phyloP scores from a whole-genome alignment of 2,113 vertebrate genomes.

The Lepidothrix coronata region DNA sequence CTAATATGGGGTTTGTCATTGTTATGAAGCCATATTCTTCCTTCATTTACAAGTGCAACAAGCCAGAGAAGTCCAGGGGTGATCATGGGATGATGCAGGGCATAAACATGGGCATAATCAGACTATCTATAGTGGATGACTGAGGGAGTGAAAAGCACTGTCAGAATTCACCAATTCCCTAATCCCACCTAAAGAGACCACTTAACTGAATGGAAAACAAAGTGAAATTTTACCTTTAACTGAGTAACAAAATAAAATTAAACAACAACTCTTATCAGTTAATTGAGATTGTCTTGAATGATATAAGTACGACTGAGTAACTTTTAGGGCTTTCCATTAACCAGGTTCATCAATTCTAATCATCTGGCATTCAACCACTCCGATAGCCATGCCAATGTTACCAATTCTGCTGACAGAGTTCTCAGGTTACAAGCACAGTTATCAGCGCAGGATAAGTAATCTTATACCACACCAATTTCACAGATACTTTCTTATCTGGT shows the following conservation, averaged over 20 bases:
- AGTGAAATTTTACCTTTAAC: neutral
- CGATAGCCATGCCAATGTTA: neutral
- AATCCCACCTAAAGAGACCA: slow-evolving; percentile 6
- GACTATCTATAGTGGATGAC: neutral
- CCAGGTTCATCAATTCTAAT: slow-evolving; percentile 54
- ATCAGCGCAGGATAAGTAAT: slow-evolving; percentile 26
- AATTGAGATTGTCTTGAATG: slow-evolving; percentile 58
- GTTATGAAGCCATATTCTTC: neutral
- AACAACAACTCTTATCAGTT: slow-evolving; percentile 13
- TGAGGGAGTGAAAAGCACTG: neutral
- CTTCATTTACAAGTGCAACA: neutral
- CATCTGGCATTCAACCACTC: neutral
- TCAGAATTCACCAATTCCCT: neutral
- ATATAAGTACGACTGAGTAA: slow-evolving; percentile 46
- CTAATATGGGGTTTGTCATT: neutral
- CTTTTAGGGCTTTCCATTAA: slow-evolving; percentile 63
- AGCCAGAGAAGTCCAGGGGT: neutral
- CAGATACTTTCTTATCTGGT: neutral
- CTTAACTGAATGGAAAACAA: neutral
- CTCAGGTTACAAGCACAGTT: slow-evolving; percentile 32
- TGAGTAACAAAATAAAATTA: slow-evolving; percentile 3
- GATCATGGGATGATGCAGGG: neutral
- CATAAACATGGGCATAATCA: neutral
- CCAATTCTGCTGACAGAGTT: slow-evolving; percentile 44
- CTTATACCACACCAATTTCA: neutral